Conservation (phyloP, 2,113 vertebrate genomes). For the Chaetodon auriga region DNA sequence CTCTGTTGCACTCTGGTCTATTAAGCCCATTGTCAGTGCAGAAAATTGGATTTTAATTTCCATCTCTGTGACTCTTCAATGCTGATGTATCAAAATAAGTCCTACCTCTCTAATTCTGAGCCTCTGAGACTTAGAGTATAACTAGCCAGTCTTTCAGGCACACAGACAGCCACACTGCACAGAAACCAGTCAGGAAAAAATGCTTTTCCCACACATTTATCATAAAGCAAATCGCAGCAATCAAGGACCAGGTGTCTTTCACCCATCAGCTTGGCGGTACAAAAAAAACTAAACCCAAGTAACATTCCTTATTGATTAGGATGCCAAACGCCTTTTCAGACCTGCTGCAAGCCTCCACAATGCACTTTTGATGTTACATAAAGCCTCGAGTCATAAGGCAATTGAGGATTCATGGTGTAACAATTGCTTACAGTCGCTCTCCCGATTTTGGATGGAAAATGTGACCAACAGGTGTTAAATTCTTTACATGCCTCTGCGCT, state of each 20-base stretch:
- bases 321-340: background rate
- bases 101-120: background rate
- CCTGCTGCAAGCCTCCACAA: background rate
- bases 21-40: constrained; percentile 1
- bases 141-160: too few species aligned
- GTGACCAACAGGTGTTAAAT: background rate
- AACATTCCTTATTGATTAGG: background rate
- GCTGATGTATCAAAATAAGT: too few species aligned
- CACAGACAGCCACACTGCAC: too few species aligned
- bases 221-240: constrained; percentile 3
- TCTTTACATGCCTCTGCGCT: background rate
- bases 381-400: background rate
- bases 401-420: background rate
- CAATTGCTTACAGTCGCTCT: background rate
- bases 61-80: too few species aligned
- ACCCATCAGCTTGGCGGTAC: background rate
- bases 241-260: background rate
- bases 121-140: background rate
- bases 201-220: background rate
- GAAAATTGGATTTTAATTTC: background rate
- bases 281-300: background rate
- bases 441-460: background rate
- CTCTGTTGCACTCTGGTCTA: background rate
- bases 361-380: background rate
- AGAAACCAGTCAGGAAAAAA: too few species aligned